phyloP scores from a whole-genome alignment of 2,113 vertebrate genomes.

The Oryzias javanicus region DNA sequence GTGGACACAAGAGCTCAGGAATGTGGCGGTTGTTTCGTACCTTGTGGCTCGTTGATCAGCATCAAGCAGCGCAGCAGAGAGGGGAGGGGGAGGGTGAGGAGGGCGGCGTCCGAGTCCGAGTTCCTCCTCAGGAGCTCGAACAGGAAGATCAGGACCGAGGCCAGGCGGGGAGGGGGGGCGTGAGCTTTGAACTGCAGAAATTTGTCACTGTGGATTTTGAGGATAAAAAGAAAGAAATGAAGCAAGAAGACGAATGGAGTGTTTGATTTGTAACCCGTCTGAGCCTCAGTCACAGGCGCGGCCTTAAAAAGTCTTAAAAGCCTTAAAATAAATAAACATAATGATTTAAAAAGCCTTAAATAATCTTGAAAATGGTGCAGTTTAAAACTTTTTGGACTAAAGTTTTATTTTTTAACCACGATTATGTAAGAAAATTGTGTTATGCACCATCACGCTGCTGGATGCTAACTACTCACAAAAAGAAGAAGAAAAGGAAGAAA shows the following conservation, averaged over 20 bases:
- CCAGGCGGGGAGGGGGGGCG: conserved; percentile 82
- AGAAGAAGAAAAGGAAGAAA: too few species aligned
- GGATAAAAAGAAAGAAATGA: neutral
- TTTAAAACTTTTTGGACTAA: too few species aligned
- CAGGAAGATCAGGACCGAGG: conserved; percentile 81
- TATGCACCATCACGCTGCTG: too few species aligned
- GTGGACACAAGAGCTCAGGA: neutral
- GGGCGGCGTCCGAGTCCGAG: conserved; percentile 64
- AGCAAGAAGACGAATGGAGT: neutral
- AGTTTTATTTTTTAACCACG: too few species aligned
- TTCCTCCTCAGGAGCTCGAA: conserved; percentile 83
- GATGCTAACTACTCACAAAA: too few species aligned
- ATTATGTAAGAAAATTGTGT: too few species aligned
- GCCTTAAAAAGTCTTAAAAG: too few species aligned
- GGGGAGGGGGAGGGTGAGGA: conserved; percentile 80
- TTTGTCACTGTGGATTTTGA: conserved; percentile 75
- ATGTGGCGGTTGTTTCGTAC: conserved; percentile 66
- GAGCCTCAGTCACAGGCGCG: too few species aligned
- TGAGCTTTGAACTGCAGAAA: conserved; percentile 88
- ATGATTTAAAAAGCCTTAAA: too few species aligned
- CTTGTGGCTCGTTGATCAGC: conserved; percentile 87
- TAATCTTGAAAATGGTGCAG: too few species aligned
- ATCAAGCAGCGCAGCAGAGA: conserved; percentile 84
- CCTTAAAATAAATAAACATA: too few species aligned
- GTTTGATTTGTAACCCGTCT: too few species aligned